Percentiles rank a stretch among this genome's conserved stretches.
These are phyloP conservation scores for Garrulus glandarius DNA, from an alignment of 2,797 vertebrate species.

Conservation along the genomic window DNA sequence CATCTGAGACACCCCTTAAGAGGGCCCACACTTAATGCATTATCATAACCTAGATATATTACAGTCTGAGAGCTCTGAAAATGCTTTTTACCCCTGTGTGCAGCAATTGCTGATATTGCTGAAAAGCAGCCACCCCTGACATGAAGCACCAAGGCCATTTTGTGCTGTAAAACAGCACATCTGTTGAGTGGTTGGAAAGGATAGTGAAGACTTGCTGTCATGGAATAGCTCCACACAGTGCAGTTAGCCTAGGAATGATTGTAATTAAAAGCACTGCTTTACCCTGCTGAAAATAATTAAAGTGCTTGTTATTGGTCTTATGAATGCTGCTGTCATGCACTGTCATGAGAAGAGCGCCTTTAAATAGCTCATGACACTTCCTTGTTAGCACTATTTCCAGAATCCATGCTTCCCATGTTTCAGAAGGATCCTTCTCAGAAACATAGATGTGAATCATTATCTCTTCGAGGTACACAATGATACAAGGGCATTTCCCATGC, in stretches of 20 bases:
- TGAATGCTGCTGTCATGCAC: background rate
- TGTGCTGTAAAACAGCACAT: background rate
- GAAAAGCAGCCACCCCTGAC: background rate
- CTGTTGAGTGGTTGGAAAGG: background rate
- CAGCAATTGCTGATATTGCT: background rate
- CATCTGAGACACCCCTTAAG: background rate
- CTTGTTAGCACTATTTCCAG: background rate
- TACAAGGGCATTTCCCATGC: background rate
- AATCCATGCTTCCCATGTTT: background rate
- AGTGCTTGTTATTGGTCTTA: background rate
- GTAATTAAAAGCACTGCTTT: background rate
- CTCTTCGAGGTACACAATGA: background rate
- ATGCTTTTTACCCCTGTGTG: background rate
- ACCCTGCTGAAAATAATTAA: background rate
- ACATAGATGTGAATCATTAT: background rate
- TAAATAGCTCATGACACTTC: background rate
- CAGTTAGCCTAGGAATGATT: background rate
- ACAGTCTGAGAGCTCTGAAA: background rate
- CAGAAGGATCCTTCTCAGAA: background rate
- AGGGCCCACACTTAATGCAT: background rate
- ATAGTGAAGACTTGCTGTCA: background rate
- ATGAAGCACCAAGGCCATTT: background rate
- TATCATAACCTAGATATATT: background rate
- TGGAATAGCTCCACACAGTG: background rate
- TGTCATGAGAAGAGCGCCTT: background rate